phyloP scores from a whole-genome alignment of 1,140 invertebrate genomes.

The Aleiodes sp. region DNA sequence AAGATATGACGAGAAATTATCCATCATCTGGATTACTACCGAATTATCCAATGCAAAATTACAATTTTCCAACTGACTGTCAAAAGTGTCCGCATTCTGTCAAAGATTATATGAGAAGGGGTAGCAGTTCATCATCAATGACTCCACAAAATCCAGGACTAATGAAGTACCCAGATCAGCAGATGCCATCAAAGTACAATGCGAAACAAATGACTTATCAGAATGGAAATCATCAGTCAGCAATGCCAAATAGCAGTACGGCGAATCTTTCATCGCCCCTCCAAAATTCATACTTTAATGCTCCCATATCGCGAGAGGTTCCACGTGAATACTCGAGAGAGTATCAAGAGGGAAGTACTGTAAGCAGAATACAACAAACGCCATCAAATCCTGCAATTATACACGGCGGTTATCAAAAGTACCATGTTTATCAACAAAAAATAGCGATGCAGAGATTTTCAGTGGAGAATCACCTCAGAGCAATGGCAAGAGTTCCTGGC shows the following conservation, averaged over 20 bases:
- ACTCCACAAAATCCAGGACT: slow-evolving; percentile 44
- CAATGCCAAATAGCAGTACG: slow-evolving; percentile 39
- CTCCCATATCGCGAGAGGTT: slow-evolving; percentile 44
- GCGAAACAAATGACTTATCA: slow-evolving; percentile 55
- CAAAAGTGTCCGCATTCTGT: slow-evolving; percentile 57
- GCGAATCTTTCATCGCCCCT: slow-evolving; percentile 36
- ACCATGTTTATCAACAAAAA: slow-evolving; percentile 56
- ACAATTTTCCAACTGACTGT: slow-evolving; percentile 53
- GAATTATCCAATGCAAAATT: slow-evolving; percentile 56
- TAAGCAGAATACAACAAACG: slow-evolving; percentile 39
- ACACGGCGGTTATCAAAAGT: slow-evolving; percentile 36
- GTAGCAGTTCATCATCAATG: slow-evolving; percentile 31
- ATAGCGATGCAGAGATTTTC: slow-evolving; percentile 56
- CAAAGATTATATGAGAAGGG: slow-evolving; percentile 49
- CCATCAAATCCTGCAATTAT: slow-evolving; percentile 16
- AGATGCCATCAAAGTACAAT: slow-evolving; percentile 53
- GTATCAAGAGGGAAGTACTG: slow-evolving; percentile 40
- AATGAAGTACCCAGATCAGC: slow-evolving; percentile 55
- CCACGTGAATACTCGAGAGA: slow-evolving; percentile 46
- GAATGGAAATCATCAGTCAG: slow-evolving; percentile 37
- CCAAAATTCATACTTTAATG: slow-evolving; percentile 55
- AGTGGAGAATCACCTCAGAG: slow-evolving; percentile 56
- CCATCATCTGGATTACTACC: slow-evolving; percentile 44
- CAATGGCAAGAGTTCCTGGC: slow-evolving; percentile 54
- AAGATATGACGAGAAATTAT: slow-evolving; percentile 53